Evolutionary conservation across 2,888 invertebrate genomes (phyloP).

Genomic region (Polyploca ridens): DNA sequence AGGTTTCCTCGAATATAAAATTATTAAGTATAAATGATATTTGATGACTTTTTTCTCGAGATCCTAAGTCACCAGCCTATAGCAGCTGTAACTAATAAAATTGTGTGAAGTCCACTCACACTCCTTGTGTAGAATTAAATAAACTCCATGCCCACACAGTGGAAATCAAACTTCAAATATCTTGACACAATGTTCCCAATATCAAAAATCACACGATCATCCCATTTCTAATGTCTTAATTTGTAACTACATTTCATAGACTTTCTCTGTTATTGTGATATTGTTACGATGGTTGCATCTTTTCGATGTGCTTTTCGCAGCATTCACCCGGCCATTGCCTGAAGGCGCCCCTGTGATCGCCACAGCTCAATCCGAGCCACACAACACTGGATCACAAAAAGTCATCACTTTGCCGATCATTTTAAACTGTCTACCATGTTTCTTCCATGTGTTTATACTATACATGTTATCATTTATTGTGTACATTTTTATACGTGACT

Average conservation of each 20-base stretch:
- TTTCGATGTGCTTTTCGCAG: slow-evolving; percentile 60
- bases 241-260: no score
- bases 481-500: slow-evolving; percentile 23
- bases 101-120: no score
- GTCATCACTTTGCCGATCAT: background rate
- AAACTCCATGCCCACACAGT: background rate
- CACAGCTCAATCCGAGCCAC: slow-evolving; percentile 8
- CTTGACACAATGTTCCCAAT: background rate
- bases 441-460: slow-evolving; percentile 1
- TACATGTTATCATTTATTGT: slow-evolving; percentile 17
- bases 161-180: slow-evolving; percentile 4
- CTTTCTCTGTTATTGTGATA: background rate
- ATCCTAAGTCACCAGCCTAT: no score
- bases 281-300: slow-evolving; percentile 36
- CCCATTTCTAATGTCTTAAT: background rate
- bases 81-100: background rate
- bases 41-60: no score
- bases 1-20: no score
- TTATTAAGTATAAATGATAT: no score
- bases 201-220: slow-evolving; percentile 3
- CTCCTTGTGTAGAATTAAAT: background rate
- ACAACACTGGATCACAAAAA: slow-evolving; percentile 7
- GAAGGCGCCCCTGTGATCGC: slow-evolving; percentile 6
- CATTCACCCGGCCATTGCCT: slow-evolving; percentile 20
- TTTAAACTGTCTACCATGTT: background rate